phyloP scores from a whole-genome alignment of 2,113 vertebrate species.

The Cisticola juncidis region DNA sequence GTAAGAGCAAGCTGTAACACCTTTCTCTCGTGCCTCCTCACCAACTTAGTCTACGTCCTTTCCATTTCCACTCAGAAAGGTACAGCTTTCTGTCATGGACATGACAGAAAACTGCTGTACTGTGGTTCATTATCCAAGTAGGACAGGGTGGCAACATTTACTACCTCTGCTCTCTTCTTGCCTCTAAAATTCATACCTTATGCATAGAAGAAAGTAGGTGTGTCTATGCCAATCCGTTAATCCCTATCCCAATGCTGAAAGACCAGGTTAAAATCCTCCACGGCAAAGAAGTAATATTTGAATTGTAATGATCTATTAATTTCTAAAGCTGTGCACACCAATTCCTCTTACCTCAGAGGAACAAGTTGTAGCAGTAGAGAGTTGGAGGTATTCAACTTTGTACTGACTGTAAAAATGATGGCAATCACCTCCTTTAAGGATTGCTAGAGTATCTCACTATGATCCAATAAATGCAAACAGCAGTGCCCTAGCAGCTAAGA shows the following conservation, averaged over 20 bases:
- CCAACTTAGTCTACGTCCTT: background rate
- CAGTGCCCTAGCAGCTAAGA: background rate
- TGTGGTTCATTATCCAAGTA: background rate
- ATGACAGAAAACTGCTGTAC: background rate
- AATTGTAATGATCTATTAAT: background rate
- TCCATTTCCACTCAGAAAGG: background rate
- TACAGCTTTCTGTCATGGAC: background rate
- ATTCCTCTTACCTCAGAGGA: background rate
- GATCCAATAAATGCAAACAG: background rate
- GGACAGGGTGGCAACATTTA: background rate
- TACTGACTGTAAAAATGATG: background rate
- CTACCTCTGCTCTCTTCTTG: background rate
- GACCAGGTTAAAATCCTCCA: background rate
- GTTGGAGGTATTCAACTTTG: background rate
- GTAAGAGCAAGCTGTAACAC: background rate
- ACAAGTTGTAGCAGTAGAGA: rapidly evolving
- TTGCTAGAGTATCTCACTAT: background rate
- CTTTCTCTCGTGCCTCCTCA: background rate
- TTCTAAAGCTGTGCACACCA: background rate
- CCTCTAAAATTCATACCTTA: background rate
- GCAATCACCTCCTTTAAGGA: background rate
- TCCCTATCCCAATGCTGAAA: background rate
- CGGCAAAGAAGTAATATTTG: background rate
- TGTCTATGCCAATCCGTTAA: background rate
- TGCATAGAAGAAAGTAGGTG: background rate